Evolutionary conservation across 64 coral and sea anemone genomes (phyloP).

Genomic region (Dendronephthya gigantea): DNA sequence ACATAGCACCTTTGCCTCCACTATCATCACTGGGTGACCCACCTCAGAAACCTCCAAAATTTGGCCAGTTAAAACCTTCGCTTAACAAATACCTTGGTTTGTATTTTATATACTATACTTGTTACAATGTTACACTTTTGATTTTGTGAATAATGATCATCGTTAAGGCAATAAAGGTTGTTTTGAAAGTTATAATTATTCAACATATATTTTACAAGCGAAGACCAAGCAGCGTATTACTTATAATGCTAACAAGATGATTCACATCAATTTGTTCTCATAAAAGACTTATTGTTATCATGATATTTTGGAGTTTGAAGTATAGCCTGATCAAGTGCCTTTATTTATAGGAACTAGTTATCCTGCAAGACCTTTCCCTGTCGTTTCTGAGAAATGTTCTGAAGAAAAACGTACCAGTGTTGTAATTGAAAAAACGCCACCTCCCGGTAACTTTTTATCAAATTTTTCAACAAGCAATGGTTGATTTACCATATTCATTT

Average conservation of each 20-base stretch:
- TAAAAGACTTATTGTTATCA: too few species aligned
- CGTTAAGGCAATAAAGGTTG: too few species aligned
- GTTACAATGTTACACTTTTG: not conserved
- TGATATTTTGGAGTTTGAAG: not conserved
- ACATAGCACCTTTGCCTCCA: not conserved
- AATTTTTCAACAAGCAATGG: not conserved
- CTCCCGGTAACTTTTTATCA: not conserved
- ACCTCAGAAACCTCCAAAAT: not conserved
- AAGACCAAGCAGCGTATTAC: too few species aligned
- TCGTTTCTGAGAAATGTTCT: not conserved
- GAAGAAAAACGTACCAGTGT: not conserved
- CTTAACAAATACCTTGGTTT: not conserved
- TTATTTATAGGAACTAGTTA: not conserved
- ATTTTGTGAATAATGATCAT: too few species aligned
- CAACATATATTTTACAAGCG: too few species aligned
- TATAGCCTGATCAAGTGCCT: not conserved
- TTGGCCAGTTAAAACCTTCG: not conserved
- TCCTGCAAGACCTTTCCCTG: not conserved
- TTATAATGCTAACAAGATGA: too few species aligned
- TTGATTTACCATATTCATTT: too few species aligned
- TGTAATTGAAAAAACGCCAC: not conserved
- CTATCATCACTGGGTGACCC: not conserved
- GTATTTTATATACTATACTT: not conserved
- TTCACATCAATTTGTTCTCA: too few species aligned
- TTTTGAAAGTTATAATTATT: too few species aligned